Evolutionary conservation across 2,113 vertebrate genomes (phyloP), one percentile per base, ranked within the genome.

Genomic region (Solenodon paradoxus): DNA sequence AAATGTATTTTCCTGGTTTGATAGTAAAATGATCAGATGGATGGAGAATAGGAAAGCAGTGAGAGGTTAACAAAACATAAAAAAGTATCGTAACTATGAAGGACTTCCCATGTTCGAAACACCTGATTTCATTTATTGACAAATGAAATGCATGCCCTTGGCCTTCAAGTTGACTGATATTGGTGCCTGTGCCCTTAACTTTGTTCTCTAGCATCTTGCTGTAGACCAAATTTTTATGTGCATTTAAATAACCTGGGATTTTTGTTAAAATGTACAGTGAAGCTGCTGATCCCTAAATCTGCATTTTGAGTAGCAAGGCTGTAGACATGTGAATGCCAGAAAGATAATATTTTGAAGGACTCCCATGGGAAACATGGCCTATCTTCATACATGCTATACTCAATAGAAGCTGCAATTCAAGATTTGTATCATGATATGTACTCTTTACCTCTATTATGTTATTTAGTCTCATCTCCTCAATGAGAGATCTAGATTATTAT

Each of bases 31-130:
- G 0, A 26, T 57, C 24, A 47, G 51, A 11, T 19, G 55, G 7
- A 55, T 22, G 38, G 19, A 92, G n/a, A 72, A 61, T 61, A 77
- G 71, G 69, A 77, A 78, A 80, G 92, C 38, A 40, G 38, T 74
- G 47, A 69, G 68, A 77, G 66, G 64, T 92, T 90, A 95, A 82
- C 92, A 88, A 95, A 90, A 84, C 28, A 35, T 80, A 92, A n/a
- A 57, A 85, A 79, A 68, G 4, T 64, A 86, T 47, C n/a, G 32
- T 86, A 79, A 40, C 17, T 35, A 15, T 9, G 6, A 79, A 86
- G 16, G 59, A 61, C 47, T 88, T 93, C 24, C 53, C 7, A 7
- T 51, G 22, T 47, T 86, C 85, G 79, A 82, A 91, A 28, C 2
- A 28, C 74, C 30, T 66, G 5, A 55, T 74, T 92, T 84, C 32